A percentile compares a stretch with the other conserved stretches of the same genome.
Conservation (phyloP, 2,888 invertebrate species). For the Arctia plantaginis region DNA sequence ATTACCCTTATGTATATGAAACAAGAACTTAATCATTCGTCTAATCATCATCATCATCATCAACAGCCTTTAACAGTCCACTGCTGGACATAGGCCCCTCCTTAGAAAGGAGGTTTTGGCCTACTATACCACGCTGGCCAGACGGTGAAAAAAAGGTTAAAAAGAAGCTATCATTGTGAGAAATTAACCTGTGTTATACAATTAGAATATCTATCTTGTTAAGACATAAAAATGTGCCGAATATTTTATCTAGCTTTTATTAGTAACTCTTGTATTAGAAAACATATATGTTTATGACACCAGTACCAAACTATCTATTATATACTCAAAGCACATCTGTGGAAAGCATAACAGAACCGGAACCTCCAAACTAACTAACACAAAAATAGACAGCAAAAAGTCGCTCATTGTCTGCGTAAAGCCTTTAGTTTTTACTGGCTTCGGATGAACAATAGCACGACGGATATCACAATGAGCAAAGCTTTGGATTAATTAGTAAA, state of each 20-base stretch:
- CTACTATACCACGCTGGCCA: too few relatives aligned
- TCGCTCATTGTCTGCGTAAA: not conserved
- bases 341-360: not conserved
- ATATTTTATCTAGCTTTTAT: not conserved
- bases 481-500: conserved; percentile 22
- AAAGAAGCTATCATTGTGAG: not conserved
- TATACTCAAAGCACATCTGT: not conserved
- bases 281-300: not conserved
- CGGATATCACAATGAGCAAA: conserved; percentile 15
- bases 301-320: not conserved
- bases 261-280: not conserved
- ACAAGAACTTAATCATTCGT: not conserved
- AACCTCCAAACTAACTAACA: conserved; percentile 1
- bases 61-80: too few relatives aligned
- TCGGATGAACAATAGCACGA: conserved; percentile 4
- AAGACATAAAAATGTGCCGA: too few relatives aligned
- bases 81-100: too few relatives aligned
- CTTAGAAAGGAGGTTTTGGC: too few relatives aligned
- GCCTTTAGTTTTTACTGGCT: conserved; percentile 11
- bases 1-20: not conserved
- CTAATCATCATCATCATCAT: too few relatives aligned
- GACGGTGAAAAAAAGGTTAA: not conserved
- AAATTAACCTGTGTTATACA: not conserved
- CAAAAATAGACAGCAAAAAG: conserved; percentile 16
- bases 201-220: too few relatives aligned